phyloP scores from a whole-genome alignment of 2,888 invertebrate species.

The Proisotoma minuta region DNA sequence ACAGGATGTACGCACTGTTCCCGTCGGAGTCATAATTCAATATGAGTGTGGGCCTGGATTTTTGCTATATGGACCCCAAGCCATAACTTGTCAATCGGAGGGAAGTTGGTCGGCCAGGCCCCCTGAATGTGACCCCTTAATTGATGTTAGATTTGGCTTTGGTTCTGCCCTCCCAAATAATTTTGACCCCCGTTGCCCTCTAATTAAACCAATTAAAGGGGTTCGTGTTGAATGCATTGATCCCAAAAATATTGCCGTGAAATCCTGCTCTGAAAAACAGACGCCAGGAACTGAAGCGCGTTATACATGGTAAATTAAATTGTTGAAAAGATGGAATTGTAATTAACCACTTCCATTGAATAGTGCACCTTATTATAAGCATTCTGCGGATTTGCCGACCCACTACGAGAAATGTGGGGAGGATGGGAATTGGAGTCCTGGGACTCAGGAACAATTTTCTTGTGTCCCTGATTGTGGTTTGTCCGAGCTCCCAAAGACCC shows the following conservation, averaged over 20 bases:
- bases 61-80: constrained; percentile 39
- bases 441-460: constrained; percentile 33
- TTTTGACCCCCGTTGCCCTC: constrained; percentile 37
- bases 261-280: constrained; percentile 41
- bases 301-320: constrained; percentile 40
- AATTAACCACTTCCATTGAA: neutral
- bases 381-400: constrained; percentile 43
- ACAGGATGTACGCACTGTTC: neutral
- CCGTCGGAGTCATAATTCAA: constrained; percentile 3
- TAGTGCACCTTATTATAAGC: constrained; percentile 8
- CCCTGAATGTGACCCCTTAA: constrained; percentile 42
- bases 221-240: constrained; percentile 44
- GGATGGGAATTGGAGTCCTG: constrained; percentile 42
- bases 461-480: constrained; percentile 46
- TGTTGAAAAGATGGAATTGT: too few relatives aligned
- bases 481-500: constrained; percentile 43
- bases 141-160: constrained; percentile 41
- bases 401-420: constrained; percentile 46
- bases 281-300: constrained; percentile 42
- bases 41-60: constrained; percentile 30
- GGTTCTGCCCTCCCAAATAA: constrained; percentile 37
- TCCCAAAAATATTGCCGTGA: constrained; percentile 40
- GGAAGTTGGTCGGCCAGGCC: constrained; percentile 42
- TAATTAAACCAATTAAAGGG: constrained; percentile 34
- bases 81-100: constrained; percentile 36